Base-by-base conservation (phyloP, 2,888 invertebrate genomes). In the Tholera decimalis region DNA sequence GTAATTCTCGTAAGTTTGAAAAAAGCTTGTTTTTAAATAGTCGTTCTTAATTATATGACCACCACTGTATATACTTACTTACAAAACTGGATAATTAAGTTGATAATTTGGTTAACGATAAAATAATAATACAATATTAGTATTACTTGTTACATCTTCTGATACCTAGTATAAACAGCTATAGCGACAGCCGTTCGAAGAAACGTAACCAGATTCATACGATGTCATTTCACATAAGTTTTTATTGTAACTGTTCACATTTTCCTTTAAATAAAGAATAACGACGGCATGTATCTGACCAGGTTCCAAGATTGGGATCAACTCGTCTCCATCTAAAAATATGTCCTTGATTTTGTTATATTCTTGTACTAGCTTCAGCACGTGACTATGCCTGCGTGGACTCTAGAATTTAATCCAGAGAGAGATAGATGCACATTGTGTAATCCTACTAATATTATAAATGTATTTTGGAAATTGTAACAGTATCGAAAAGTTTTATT, bases 191-290 rank as follows among this genome's bases (percentile, higher is more conserved):
- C n/a, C 37, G 37, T 39, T 66, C n/a, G 9, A 18, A 47, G 33
- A 33, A n/a, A 47, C 20, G 47, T 9, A 26, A 57, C 13, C 13
- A 26, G 47, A 39, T 56, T 26, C 8, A 8, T 22, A 6, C 30
- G 20, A 46, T 39, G 11, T 44, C 7, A 65, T 26, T 55, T n/a
- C 44, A 66, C 24, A 6, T 15, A 39, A n/a, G 11, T 67, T 65
- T 64, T 46, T 46, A n/a, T 37, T 54, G 11, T 30, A 46, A 67
- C 22, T 47, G 47, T 39, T 41, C 46, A 57, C 20, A 22, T 66
- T 39, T 39, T 37, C 8, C 30, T 66, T 39, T 56, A 30, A 39
- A 37, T 30, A 44, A 35, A 28, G 26, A 43, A 50, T 33, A 53
- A 62, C 30, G 15, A 18, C 26, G 18, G 28, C 24, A 46, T 46